Conservation (phyloP, 1,140 invertebrate genomes). For the Centruroides vittatus region DNA sequence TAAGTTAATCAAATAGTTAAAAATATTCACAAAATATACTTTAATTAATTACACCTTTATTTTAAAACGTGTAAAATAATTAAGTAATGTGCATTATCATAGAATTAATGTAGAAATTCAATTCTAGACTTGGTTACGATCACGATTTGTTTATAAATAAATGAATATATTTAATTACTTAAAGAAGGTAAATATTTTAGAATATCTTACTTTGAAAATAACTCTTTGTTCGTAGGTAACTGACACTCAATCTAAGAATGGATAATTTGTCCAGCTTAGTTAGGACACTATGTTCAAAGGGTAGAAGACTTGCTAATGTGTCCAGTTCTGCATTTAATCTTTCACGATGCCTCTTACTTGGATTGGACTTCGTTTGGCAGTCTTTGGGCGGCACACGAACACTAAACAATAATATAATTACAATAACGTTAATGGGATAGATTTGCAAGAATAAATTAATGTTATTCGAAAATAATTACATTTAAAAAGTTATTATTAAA, state of each 20-base stretch:
- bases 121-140: background rate
- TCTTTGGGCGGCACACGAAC: constrained; percentile 90
- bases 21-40: no score
- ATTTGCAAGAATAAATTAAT: no score
- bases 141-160: background rate
- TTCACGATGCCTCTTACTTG: constrained; percentile 93
- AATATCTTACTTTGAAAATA: constrained; percentile 90
- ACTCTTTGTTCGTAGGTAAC: constrained; percentile 94
- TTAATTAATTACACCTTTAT: no score
- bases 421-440: no score
- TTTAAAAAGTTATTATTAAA: no score
- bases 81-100: no score
- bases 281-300: constrained; percentile 96
- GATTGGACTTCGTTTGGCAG: constrained; percentile 95
- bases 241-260: constrained; percentile 91
- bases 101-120: background rate
- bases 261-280: constrained; percentile 95
- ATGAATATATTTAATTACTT: no score
- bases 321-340: constrained; percentile 95
- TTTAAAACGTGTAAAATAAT: no score
- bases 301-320: constrained; percentile 89
- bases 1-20: no score
- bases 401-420: constrained; percentile 42
- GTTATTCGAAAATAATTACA: no score
- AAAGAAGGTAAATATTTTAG: constrained; percentile 1